Base-by-base conservation (phyloP, 2,888 invertebrate genomes). In the Vandiemenella viatica region DNA sequence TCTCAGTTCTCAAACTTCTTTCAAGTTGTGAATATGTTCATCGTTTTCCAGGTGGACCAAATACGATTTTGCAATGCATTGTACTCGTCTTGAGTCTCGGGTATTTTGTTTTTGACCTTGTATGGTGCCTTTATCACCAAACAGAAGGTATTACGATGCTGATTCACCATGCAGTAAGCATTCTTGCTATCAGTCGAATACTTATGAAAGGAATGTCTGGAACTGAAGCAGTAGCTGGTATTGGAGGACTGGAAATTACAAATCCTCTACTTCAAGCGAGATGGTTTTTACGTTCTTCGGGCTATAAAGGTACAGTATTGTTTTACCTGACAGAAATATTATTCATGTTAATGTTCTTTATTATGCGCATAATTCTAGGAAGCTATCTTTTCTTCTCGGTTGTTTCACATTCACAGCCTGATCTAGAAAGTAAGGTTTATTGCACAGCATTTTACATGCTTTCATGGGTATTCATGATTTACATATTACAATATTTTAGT, bases 181-280 rank as follows among this genome's bases (percentile, higher is more conserved):
- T 75, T 10, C 49, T 65, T 38, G 72, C 73, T n/a, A 65, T 77
- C 50, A 64, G 65, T 6, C 58, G 71, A 15, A 72, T 75, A 57
- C 65, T 76, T 59, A 61, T 63, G 44, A 75, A 71, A 52, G 65
- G 67, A 1, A 60, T 37, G 15, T 54, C 55, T 46, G 59, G 57
- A 16, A 56, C 55, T 17, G 59, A 58, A 48, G 58, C 58, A 8
- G 55, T 59, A 17, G 58, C 57, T 7, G 70, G 71, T 3, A 59
- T 78, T 17, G 73, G 74, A 1, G 62, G 72, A 44, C 62, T 78
- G 67, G 79, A 79, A 63, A 55, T 76, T 22, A 76, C 78, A 1
- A 79, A 79, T 61, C 79, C 79, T 8, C 62, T 76, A 40, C 65
- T 79, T 19, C 79, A 79, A 65, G 61, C 65, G 19, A 65, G 79